phyloP scores from a whole-genome alignment of 2,888 invertebrate genomes.

The Acrobasis consociella region DNA sequence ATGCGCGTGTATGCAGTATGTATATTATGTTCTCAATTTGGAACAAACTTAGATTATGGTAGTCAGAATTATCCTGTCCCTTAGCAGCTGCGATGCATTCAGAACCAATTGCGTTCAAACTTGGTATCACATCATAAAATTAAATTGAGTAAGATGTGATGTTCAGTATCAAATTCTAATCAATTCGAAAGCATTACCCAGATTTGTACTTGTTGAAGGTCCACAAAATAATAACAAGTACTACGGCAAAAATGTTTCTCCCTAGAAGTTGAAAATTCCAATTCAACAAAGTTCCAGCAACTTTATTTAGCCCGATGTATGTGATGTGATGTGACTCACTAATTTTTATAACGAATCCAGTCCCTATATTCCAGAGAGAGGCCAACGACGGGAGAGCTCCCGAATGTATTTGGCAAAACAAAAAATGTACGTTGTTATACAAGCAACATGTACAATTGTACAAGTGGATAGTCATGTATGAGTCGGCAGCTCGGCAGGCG shows the following conservation, averaged over 20 bases:
- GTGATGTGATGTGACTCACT: conserved; percentile 20
- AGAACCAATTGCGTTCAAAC: neutral
- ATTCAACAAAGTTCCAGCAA: neutral
- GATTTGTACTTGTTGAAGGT: too few relatives aligned
- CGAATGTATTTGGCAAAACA: conserved; percentile 22
- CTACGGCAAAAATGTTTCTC: too few relatives aligned
- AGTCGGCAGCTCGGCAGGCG: conserved; percentile 23
- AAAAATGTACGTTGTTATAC: conserved; percentile 25
- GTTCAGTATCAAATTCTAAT: too few relatives aligned
- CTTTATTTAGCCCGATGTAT: conserved; percentile 23
- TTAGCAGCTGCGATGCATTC: conserved; percentile 1
- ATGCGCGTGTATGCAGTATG: conserved; percentile 26
- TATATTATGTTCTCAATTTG: conserved; percentile 29
- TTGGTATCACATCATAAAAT: neutral
- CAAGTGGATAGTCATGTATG: conserved; percentile 29
- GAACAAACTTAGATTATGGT: conserved; percentile 23
- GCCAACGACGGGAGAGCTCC: conserved; percentile 29
- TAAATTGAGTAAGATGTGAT: too few relatives aligned
- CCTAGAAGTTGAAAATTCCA: too few relatives aligned
- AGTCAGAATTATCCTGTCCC: conserved; percentile 12
- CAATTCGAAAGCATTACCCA: too few relatives aligned
- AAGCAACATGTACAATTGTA: conserved; percentile 35
- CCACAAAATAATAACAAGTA: too few relatives aligned
- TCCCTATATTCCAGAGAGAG: conserved; percentile 31
- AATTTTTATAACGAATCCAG: conserved; percentile 24